Conservation (phyloP, 2,888 invertebrate species). For the Dynastes maya region DNA sequence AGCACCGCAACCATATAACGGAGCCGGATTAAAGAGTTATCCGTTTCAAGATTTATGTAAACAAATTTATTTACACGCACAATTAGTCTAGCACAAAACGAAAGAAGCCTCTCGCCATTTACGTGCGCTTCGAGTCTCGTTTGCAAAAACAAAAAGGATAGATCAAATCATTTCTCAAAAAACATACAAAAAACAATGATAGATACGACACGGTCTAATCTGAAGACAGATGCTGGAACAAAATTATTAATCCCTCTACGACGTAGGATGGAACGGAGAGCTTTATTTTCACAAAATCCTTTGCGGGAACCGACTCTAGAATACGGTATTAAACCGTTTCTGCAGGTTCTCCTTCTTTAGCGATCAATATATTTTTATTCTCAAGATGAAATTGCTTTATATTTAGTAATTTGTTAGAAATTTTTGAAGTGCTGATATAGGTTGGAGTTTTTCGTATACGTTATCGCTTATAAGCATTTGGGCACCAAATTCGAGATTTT, state of each 20-base stretch:
- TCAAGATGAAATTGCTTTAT: not conserved
- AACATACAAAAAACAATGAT: conserved; percentile 26
- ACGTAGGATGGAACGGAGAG: conserved; percentile 19
- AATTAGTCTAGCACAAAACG: conserved; percentile 6
- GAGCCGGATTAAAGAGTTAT: not conserved
- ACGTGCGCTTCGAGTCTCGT: not conserved
- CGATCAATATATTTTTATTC: not conserved
- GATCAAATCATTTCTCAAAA: conserved; percentile 38
- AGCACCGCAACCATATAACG: not conserved
- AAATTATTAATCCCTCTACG: conserved; percentile 42
- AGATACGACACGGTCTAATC: conserved; percentile 29
- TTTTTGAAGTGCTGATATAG: no score
- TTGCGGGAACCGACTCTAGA: not conserved
- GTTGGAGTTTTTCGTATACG: not conserved
- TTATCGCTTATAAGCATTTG: no score
- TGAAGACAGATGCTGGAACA: conserved; percentile 38
- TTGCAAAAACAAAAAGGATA: conserved; percentile 14
- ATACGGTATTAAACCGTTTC: not conserved
- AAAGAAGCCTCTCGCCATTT: not conserved
- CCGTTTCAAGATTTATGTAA: not conserved
- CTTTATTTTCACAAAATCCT: conserved; percentile 19
- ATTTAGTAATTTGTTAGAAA: no score
- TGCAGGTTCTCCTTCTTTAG: not conserved
- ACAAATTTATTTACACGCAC: conserved; percentile 26
- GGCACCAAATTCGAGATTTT: no score